A percentile compares a stretch with the other conserved stretches of the same genome.
Conservation (phyloP, 2,113 vertebrate species). For the Acrocephalus kingi region DNA sequence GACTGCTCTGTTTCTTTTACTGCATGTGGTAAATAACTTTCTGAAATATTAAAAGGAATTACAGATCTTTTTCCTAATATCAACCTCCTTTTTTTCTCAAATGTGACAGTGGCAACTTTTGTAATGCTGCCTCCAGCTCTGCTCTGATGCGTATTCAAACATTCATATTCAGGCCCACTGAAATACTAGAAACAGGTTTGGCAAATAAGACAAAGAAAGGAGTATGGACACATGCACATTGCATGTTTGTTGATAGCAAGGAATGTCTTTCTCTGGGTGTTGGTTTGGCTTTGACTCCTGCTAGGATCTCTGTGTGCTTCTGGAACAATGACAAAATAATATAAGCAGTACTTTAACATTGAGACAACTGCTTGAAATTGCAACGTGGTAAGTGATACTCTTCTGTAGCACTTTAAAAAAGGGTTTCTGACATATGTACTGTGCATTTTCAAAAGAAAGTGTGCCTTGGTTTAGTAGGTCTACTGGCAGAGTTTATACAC, state of each 20-base stretch:
- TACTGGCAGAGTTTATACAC: background rate
- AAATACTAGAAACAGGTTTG: background rate
- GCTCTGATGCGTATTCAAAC: background rate
- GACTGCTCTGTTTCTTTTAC: background rate
- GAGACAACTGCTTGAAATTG: background rate
- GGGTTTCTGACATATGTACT: background rate
- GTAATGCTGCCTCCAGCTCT: background rate
- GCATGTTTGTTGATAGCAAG: background rate
- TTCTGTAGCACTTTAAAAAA: background rate
- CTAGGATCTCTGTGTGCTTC: background rate
- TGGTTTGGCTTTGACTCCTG: constrained; percentile 18
- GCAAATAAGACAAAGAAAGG: background rate
- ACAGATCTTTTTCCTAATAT: background rate
- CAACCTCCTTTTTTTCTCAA: background rate
- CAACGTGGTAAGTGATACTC: background rate
- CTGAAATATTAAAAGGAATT: background rate
- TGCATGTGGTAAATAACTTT: background rate
- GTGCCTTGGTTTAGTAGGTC: background rate
- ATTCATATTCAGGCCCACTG: background rate
- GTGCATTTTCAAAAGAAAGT: background rate
- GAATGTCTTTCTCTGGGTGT: background rate
- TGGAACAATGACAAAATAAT: background rate
- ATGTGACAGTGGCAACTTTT: background rate
- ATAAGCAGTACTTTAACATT: background rate
- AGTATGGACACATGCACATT: background rate